Conservation (phyloP, 2,797 vertebrate genomes). For the Chaetophractus vellerosus region DNA sequence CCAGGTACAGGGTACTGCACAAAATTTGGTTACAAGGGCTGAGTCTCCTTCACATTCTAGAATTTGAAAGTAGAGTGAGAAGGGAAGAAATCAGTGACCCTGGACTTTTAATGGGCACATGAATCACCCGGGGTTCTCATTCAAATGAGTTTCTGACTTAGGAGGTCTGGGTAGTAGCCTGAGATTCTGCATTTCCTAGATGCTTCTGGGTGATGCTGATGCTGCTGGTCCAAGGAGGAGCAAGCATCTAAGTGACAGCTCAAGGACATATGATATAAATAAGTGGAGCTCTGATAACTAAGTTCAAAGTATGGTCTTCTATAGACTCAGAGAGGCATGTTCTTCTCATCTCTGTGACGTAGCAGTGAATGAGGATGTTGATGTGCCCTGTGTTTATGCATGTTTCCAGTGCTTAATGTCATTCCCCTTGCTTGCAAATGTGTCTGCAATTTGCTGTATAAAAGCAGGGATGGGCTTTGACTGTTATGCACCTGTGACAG, state of each 20-base stretch:
- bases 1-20: background rate
- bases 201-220: background rate
- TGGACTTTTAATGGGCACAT: background rate
- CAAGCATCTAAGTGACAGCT: slow-evolving; percentile 2
- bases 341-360: background rate
- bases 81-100: background rate
- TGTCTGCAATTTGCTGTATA: background rate
- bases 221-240: background rate
- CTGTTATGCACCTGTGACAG: background rate
- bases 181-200: slow-evolving; percentile 20
- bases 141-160: slow-evolving; percentile 4
- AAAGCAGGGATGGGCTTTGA: background rate
- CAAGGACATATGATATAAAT: background rate
- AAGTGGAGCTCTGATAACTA: background rate
- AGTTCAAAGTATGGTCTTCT: background rate
- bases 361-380: background rate
- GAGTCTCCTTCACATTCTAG: background rate
- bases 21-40: slow-evolving; percentile 30
- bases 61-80: background rate
- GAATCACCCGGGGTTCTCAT: background rate
- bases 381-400: background rate
- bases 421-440: background rate
- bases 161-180: background rate
- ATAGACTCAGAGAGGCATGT: background rate
- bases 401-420: accelerated